These are phyloP conservation scores for Poeciliopsis infans DNA, from an alignment of 2,797 vertebrate genomes.

Conservation along the genomic window DNA sequence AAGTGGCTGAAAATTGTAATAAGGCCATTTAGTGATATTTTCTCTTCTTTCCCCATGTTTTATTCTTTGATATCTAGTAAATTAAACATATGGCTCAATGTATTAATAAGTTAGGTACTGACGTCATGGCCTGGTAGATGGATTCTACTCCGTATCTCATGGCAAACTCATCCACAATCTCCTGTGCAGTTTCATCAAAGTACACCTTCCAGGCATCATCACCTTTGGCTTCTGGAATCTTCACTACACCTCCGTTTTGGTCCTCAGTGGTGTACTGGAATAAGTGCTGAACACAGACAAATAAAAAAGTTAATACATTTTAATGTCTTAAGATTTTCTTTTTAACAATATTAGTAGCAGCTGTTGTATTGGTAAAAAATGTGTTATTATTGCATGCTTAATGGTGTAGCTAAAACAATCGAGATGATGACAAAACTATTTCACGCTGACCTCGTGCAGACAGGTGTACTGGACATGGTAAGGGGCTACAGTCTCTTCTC, in stretches of 20 bases:
- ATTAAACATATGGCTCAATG: not conserved
- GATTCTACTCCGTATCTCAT: slow-evolving; percentile 98
- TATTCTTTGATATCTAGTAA: not conserved
- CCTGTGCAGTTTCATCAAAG: slow-evolving; percentile 95
- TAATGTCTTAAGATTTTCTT: not conserved
- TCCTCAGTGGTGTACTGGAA: slow-evolving; percentile 97
- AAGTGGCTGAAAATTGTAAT: slow-evolving; percentile 85
- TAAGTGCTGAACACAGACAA: slow-evolving; percentile 84
- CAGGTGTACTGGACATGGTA: slow-evolving; percentile 98
- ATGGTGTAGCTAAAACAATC: not conserved
- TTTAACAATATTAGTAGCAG: not conserved
- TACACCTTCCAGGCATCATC: slow-evolving; percentile 99
- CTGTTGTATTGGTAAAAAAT: not conserved
- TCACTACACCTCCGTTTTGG: slow-evolving; percentile 92
- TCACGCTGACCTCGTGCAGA: slow-evolving; percentile 89
- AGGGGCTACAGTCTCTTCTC: slow-evolving; percentile 97
- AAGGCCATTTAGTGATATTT: slow-evolving; percentile 23
- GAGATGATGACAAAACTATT: slow-evolving; percentile 17
- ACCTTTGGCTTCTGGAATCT: slow-evolving; percentile 95
- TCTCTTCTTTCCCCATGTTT: not conserved
- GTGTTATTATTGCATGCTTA: not conserved
- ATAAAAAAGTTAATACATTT: not conserved
- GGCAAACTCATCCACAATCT: slow-evolving; percentile 96
- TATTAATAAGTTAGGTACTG: slow-evolving; percentile 62
- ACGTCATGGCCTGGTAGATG: slow-evolving; percentile 99